Conservation (phyloP, 2,888 invertebrate species). For the Resseliella maxima region DNA sequence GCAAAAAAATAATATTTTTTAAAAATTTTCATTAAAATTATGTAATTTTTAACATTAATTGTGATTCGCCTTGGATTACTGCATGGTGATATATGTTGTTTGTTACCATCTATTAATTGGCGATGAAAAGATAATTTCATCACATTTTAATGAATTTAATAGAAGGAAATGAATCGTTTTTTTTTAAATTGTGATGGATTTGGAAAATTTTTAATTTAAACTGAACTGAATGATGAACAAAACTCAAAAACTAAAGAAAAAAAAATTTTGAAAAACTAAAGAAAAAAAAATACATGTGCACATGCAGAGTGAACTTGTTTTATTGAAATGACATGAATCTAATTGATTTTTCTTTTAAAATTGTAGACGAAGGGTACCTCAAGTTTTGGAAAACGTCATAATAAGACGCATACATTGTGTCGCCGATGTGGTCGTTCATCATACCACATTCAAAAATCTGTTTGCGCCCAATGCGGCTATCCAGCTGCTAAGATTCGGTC, state of each 20-base stretch:
- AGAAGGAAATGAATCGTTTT: background rate
- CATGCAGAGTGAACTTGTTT: too few relatives aligned
- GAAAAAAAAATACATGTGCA: too few relatives aligned
- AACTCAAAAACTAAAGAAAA: background rate
- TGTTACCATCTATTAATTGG: background rate
- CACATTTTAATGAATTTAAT: background rate
- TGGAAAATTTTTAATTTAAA: background rate
- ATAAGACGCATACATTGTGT: constrained; percentile 99
- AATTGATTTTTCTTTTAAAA: background rate
- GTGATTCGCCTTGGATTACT: background rate
- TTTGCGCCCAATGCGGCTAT: constrained; percentile 98
- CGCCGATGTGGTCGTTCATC: constrained; percentile 97
- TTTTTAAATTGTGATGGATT: background rate
- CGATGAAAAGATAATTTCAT: background rate
- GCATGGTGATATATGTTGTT: constrained; percentile 7
- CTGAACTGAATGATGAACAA: background rate
- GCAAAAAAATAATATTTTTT: background rate
- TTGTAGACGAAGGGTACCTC: constrained; percentile 99
- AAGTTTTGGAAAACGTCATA: constrained; percentile 99
- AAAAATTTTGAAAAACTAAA: too few relatives aligned
- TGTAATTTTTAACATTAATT: background rate
- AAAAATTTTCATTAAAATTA: background rate
- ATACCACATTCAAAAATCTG: constrained; percentile 98
- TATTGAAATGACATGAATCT: background rate
- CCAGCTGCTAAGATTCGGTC: constrained; percentile 94